Evolutionary conservation across 2,888 invertebrate species (phyloP).

Genomic region (Drosophila cognata): DNA sequence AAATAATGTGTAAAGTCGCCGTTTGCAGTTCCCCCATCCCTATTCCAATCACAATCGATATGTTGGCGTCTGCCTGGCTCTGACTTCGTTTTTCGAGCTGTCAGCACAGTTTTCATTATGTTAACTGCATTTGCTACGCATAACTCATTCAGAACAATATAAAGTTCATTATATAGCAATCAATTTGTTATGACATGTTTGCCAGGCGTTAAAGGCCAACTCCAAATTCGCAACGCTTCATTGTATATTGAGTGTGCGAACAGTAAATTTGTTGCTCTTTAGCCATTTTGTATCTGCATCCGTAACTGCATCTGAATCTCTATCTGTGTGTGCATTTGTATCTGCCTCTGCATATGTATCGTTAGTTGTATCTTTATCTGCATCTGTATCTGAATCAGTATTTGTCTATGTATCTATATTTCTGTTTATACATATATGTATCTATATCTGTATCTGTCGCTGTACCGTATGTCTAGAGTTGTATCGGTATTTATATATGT

Average conservation of each 20-base stretch:
- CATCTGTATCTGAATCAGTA: background rate
- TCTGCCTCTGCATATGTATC: background rate
- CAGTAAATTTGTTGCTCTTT: slow-evolving; percentile 12
- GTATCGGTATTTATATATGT: background rate
- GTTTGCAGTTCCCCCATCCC: slow-evolving; percentile 16
- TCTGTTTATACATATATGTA: no score
- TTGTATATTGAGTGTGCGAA: slow-evolving; percentile 5
- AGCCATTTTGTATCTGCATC: slow-evolving; percentile 12
- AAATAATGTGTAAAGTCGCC: slow-evolving; percentile 56
- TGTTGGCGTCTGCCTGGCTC: slow-evolving; percentile 27
- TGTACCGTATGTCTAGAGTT: background rate
- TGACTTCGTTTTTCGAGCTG: slow-evolving; percentile 52
- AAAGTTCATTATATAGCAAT: slow-evolving; percentile 83
- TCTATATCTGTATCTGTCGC: background rate
- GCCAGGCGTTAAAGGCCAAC: slow-evolving; percentile 21
- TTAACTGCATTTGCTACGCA: slow-evolving; percentile 56
- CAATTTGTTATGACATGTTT: slow-evolving; percentile 74
- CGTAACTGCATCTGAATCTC: background rate
- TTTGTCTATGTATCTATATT: background rate
- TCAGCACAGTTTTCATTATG: slow-evolving; percentile 55
- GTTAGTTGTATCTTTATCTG: background rate
- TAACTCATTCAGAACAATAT: slow-evolving; percentile 77
- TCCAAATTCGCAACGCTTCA: slow-evolving; percentile 42
- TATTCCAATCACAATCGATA: slow-evolving; percentile 43
- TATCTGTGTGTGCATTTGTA: slow-evolving; percentile 2